These are phyloP conservation scores for Macrosoma leucophasiata DNA, from an alignment of 2,888 invertebrate genomes.

Conservation along the genomic window DNA sequence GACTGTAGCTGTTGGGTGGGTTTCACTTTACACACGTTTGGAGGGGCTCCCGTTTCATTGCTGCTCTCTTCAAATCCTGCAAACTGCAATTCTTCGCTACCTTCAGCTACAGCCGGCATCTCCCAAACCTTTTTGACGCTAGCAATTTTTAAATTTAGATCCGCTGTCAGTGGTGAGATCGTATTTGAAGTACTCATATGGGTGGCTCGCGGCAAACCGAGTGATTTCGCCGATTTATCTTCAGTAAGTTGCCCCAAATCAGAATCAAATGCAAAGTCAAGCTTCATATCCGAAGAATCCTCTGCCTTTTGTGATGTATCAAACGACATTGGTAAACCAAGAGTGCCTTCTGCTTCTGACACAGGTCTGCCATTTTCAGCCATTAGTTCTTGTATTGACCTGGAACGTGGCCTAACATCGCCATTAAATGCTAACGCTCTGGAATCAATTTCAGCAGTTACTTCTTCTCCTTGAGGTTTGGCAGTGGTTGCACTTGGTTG, in stretches of 20 bases:
- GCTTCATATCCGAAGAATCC: slow-evolving; percentile 90
- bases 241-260: slow-evolving; percentile 85
- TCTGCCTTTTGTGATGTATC: slow-evolving; percentile 76
- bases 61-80: slow-evolving; percentile 60
- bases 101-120: slow-evolving; percentile 82
- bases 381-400: slow-evolving; percentile 66
- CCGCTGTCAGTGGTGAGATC: slow-evolving; percentile 88
- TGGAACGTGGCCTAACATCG: slow-evolving; percentile 57
- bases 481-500: slow-evolving; percentile 53
- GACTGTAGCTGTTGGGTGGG: slow-evolving; percentile 87
- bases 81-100: slow-evolving; percentile 65
- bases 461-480: slow-evolving; percentile 68
- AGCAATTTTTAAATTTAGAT: slow-evolving; percentile 94
- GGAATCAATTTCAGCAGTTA: slow-evolving; percentile 68
- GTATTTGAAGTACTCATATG: slow-evolving; percentile 80
- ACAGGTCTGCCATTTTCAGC: slow-evolving; percentile 51
- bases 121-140: slow-evolving; percentile 95
- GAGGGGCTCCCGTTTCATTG: slow-evolving; percentile 72
- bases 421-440: slow-evolving; percentile 56
- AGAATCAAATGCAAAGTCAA: slow-evolving; percentile 93
- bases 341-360: slow-evolving; percentile 57
- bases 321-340: slow-evolving; percentile 82
- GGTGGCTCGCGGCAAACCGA: slow-evolving; percentile 76
- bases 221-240: slow-evolving; percentile 77
- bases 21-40: slow-evolving; percentile 89